Evolutionary conservation across 1,140 invertebrate genomes (phyloP), one percentile per base, ranked within the genome.

Genomic region (Drosophila guanche): DNA sequence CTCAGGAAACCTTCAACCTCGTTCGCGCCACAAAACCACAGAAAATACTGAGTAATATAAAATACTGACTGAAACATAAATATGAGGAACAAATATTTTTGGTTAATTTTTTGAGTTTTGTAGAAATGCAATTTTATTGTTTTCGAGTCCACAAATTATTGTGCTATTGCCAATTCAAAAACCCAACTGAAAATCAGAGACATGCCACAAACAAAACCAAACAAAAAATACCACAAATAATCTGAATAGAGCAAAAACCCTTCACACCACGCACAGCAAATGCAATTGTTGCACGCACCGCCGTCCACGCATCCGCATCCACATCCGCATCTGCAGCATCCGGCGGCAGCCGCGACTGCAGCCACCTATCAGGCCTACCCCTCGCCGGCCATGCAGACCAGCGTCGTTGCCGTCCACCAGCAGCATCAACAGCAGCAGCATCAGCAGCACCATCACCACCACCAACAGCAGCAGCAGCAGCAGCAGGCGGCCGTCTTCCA

Each of bases 221-320:
- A 72, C 71, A 76, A 79, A 63, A 65, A 62, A 62, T 54, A 61
- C 51, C 57, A 80, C 59, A 58, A 84, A 85, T 86, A 80, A 86
- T 80, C 77, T 86, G 68, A 85, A 81, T 50, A 59, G 58, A 65
- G 61, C 33, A 46, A 45, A 59, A 68, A 57, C 60, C 76, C 61
- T 79, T 79, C 89, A 86, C 86, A 90, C 74, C 78, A 85, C 81
- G 77, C 74, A 90, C 85, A 91, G 83, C 90, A 91, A 91, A 91
- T 90, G 90, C 90, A 90, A 91, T 86, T 90, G 79, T 83, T 91
- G 80, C 90, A 91, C 79, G 83, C 86, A 77, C 68, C 84, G 60
- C 84, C 88, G 63, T 78, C 86, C 71, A 89, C 79, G 63, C 89
- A 88, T 70, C 85, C 84, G 67, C 89, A 90, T 75, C 65, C 65